Percentiles rank a stretch among this genome's conserved stretches.
These are phyloP conservation scores for Cryptophagus acutangulus DNA, from an alignment of 2,888 invertebrate genomes.

Conservation along the genomic window DNA sequence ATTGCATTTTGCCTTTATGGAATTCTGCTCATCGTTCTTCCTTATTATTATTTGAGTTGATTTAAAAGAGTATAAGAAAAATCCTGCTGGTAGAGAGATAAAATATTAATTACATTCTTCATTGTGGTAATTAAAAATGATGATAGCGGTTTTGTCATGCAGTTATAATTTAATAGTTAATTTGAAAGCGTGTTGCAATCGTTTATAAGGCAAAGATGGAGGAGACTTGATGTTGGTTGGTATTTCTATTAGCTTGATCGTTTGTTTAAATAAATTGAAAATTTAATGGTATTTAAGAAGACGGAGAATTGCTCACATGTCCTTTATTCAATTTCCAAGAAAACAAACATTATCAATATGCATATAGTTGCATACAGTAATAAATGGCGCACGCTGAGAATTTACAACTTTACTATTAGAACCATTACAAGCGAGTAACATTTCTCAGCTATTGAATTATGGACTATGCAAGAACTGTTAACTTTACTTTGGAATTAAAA, in stretches of 20 bases:
- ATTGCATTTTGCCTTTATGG: no score
- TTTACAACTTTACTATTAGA: slow-evolving; percentile 16
- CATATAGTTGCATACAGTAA: slow-evolving; percentile 6
- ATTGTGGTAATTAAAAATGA: background rate
- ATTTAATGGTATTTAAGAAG: no score
- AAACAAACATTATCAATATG: slow-evolving; percentile 4
- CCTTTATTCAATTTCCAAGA: slow-evolving; percentile 1
- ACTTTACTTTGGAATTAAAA: no score
- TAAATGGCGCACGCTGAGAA: slow-evolving; percentile 14
- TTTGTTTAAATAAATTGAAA: no score
- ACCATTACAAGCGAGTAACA: background rate
- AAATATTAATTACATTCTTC: slow-evolving; percentile 1
- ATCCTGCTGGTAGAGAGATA: no score
- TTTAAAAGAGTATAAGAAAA: no score
- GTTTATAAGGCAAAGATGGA: no score
- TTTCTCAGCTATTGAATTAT: background rate
- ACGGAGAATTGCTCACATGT: background rate
- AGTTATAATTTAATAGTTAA: background rate
- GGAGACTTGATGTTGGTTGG: no score
- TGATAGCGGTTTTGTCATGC: background rate
- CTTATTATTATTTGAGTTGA: no score
- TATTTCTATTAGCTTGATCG: no score
- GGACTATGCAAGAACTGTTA: background rate
- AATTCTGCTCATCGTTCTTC: background rate
- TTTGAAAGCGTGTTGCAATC: no score